phyloP scores from a whole-genome alignment of 2,113 vertebrate genomes.

The Mustelus asterias region DNA sequence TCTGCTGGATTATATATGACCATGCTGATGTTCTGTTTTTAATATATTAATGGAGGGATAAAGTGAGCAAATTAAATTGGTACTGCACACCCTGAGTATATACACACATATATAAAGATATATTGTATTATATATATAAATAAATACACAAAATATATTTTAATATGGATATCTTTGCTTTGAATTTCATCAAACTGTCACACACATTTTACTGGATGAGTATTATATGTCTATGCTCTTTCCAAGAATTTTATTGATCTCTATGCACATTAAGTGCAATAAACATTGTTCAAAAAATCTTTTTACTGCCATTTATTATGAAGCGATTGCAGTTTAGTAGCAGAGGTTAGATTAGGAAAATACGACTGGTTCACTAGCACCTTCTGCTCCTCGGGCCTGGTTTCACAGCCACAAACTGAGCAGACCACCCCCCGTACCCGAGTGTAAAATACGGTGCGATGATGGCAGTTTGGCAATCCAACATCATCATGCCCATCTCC shows the following conservation, averaged over 20 bases:
- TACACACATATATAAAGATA: neutral
- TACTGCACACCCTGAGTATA: neutral
- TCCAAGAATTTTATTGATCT: slow-evolving; percentile 21
- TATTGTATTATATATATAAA: neutral
- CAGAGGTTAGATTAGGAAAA: neutral
- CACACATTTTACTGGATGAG: neutral
- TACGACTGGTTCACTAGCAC: neutral
- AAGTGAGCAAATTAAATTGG: neutral
- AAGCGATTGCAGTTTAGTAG: neutral
- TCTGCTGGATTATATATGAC: neutral
- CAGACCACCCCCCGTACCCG: too few relatives aligned
- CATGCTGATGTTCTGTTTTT: neutral
- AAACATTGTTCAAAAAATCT: neutral
- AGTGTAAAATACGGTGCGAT: too few relatives aligned
- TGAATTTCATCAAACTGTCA: slow-evolving; percentile 1
- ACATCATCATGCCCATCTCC: too few relatives aligned
- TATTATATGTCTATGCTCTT: slow-evolving; percentile 2
- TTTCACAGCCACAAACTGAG: too few relatives aligned
- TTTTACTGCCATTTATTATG: slow-evolving; percentile 27
- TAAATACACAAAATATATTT: neutral
- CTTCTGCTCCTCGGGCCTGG: neutral
- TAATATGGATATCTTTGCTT: slow-evolving; percentile 22
- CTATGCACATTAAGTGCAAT: neutral
- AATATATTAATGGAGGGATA: slow-evolving; percentile 22
- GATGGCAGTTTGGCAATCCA: too few relatives aligned